Base-by-base conservation (phyloP, 1,140 invertebrate genomes). In the Popillia japonica region DNA sequence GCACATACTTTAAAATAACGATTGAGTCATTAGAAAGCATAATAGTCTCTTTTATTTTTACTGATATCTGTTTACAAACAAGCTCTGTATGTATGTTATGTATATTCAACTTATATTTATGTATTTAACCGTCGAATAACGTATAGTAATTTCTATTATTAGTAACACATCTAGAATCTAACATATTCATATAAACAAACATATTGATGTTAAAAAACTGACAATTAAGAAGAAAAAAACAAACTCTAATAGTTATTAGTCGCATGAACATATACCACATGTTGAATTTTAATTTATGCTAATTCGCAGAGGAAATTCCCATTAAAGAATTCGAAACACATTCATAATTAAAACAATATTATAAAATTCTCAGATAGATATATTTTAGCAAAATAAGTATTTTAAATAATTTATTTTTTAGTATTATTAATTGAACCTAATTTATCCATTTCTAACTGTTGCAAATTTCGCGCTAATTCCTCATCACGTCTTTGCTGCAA, bases 1-100 rank as follows among this genome's bases (percentile, higher is more conserved):
- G 22, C 20, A 68, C 61, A 68, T 68, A 34, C 10, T 22, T 27
- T 68, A 68, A 68, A 68, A 68, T 68, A 68, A 68, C 7, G 22
- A 68, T 68, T 68, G 61, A 68, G 22, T 68, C 61, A 68, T 68
- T 22, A 10, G 22, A 27, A 34, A 20, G 20, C 22, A 17, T 64
- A 64, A 10, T 23, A 34, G 10, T 2, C 20, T 4, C 22, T 27
- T 22, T 10, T 68, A 68, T 68, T 68, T 68, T 23, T 68, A 22
- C 10, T 68, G 11, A 8, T 68, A 14, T 2, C 4, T 68, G 14
- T 68, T 68, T 68, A 68, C 61, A 68, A 68, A 27, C 27, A 68
- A 68, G 61, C 11, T 68, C 61, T 68, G 17, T 9, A 64, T 48
- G 11, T 48, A 14, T 48, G 17, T 42, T 14, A 44, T 44, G 14